Evolutionary conservation across 1,140 invertebrate genomes (phyloP).

Genomic region (Steinernema khuongi): DNA sequence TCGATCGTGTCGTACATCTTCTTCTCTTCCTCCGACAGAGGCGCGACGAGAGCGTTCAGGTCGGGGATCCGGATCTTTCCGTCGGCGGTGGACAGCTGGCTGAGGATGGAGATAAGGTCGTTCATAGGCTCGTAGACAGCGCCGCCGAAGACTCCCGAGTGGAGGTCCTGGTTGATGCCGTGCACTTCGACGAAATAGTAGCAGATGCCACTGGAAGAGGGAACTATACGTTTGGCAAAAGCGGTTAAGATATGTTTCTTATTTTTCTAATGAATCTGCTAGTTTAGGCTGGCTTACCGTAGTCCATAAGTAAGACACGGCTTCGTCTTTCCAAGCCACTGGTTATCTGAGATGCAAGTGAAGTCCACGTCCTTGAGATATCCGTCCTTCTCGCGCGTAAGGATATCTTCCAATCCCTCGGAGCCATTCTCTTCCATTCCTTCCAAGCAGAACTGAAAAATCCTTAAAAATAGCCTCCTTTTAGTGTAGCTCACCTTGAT

Average conservation of each 20-base stretch:
- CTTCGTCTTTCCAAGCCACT: constrained; percentile 91
- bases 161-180: constrained; percentile 83
- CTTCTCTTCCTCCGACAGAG: constrained; percentile 70
- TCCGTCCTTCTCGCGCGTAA: constrained; percentile 69
- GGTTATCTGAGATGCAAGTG: constrained; percentile 97
- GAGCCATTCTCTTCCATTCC: constrained; percentile 98
- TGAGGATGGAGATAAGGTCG: constrained; percentile 77
- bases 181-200: constrained; percentile 85
- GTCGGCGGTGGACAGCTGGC: constrained; percentile 74
- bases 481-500: constrained; percentile 68
- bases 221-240: not conserved
- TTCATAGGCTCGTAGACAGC: constrained; percentile 76
- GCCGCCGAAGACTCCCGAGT: constrained; percentile 90
- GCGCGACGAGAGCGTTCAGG: constrained; percentile 73
- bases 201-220: constrained; percentile 70
- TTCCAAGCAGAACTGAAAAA: constrained; percentile 82
- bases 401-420: constrained; percentile 81
- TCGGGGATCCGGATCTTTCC: constrained; percentile 76
- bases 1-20: constrained; percentile 78
- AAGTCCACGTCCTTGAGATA: constrained; percentile 76
- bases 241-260: no score
- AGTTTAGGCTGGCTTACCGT: constrained; percentile 65
- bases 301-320: constrained; percentile 95
- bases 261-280: not conserved
- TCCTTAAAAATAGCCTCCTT: not conserved